A percentile compares a stretch with the other conserved stretches of the same genome.
Conservation (phyloP, 2,888 invertebrate species). For the Sinotaia quadrata region DNA sequence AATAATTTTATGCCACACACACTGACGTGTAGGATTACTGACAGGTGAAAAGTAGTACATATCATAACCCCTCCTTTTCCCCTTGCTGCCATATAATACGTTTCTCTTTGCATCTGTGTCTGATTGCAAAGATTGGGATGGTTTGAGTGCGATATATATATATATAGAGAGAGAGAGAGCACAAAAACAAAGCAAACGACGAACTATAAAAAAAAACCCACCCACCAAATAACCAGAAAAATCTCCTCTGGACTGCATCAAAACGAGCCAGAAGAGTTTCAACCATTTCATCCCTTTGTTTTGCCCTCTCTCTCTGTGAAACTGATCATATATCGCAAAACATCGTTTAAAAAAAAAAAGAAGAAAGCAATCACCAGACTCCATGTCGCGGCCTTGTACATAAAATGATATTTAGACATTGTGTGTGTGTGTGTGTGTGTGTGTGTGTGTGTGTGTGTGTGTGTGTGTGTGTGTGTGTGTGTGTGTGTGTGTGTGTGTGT, state of each 20-base stretch:
- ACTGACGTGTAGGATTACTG: too few species aligned
- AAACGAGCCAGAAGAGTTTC: not conserved
- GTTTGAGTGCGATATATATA: not conserved
- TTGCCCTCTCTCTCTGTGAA: conserved; percentile 5
- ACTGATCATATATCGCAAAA: too few species aligned
- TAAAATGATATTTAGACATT: not conserved
- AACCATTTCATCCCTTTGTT: not conserved
- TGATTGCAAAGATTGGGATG: too few species aligned
- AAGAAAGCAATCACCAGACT: not conserved
- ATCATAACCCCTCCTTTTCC: too few species aligned
- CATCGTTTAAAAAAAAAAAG: too few species aligned
- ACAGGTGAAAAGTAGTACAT: too few species aligned
- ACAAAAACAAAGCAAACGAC: not conserved
- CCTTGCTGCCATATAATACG: too few species aligned
- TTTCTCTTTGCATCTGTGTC: too few species aligned
- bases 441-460: conserved; percentile 17
- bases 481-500: conserved; percentile 6
- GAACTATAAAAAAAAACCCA: not conserved
- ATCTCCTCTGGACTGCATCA: too few species aligned
- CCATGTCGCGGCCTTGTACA: not conserved
- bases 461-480: conserved; percentile 22
- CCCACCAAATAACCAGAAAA: not conserved
- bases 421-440: too few species aligned
- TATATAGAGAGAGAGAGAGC: conserved; percentile 1
- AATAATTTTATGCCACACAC: too few species aligned